Evolutionary conservation across 2,113 vertebrate genomes (phyloP).

Genomic region (Microcebus griseorufus): DNA sequence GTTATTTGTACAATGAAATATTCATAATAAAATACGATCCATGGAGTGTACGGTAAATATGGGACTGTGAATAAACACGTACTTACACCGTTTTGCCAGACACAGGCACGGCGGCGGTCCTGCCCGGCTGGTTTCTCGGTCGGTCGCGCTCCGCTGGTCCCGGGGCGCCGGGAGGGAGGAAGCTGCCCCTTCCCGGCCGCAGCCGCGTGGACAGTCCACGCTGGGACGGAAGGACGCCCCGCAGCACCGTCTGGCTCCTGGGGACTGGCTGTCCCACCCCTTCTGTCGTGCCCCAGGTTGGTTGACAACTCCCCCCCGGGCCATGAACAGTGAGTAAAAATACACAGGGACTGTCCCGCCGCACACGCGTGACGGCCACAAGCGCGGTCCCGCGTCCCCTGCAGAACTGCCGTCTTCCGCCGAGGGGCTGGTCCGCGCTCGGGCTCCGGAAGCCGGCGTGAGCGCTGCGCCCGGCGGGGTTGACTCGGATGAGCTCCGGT

Average conservation of each 20-base stretch:
- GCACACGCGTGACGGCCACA: neutral
- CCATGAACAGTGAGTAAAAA: neutral
- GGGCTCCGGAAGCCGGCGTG: neutral
- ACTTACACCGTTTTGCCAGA: neutral
- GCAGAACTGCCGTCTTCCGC: neutral
- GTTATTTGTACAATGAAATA: too few species aligned
- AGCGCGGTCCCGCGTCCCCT: too few species aligned
- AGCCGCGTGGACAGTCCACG: neutral
- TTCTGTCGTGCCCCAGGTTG: neutral
- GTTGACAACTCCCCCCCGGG: neutral
- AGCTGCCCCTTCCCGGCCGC: neutral
- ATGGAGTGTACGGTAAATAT: neutral
- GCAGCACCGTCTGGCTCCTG: neutral
- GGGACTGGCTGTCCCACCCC: too few species aligned
- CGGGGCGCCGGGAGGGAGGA: too few species aligned
- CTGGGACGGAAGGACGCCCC: neutral
- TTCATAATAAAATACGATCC: too few species aligned
- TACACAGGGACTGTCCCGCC: neutral
- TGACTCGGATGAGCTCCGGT: accelerated
- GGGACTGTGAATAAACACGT: neutral
- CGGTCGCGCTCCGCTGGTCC: too few species aligned
- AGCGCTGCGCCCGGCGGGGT: too few species aligned
- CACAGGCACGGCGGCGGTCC: too few species aligned
- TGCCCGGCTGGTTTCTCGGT: too few species aligned
- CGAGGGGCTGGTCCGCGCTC: accelerated